Base-by-base conservation (phyloP, 2,113 vertebrate genomes). In the Oncorhynchus kisutch region DNA sequence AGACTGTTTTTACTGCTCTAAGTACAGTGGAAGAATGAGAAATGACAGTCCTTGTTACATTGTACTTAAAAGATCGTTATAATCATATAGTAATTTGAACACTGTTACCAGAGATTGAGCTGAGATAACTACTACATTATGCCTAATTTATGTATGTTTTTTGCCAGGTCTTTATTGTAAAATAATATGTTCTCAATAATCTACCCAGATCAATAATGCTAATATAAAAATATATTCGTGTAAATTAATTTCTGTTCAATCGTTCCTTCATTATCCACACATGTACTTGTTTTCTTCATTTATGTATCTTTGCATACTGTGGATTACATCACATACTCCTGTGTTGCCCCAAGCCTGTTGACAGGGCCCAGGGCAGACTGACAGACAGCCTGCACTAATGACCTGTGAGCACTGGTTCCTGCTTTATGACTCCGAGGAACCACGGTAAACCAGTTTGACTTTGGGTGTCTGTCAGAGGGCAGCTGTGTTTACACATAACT, bases 371-470 rank as follows among this genome's bases (percentile, higher is more conserved):
- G 29, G 75, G 67, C 71, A 73, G 85, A 12, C 39, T 45, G 39
- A 11, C 39, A 45, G 39, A 77, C 84, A 70, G 80, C 16, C 51
- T 54, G 51, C 11, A 72, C 82, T 90, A 91, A 92, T 91, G 85
- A 83, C 81, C 81, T 90, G 81, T 88, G 87, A 90, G 87, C 72
- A 79, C 75, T 79, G 2, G 75, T 85, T 80, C 81, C 86, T 89
- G 90, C 84, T 88, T 81, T 87, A 67, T 87, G 82, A 80, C 81
- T 86, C 1, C 34, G 11, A 34, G 9, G 73, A 80, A 2, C 81
- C 69, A 78, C 84, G 27, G 66, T 92, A 88, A 89, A 89, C 80
- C 88, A 88, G 86, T 89, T 88, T 89, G 90, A 91, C 89, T 90
- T 85, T 83, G 77, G 88, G 83, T 92, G 90, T 90, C 89, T 82